phyloP scores from a whole-genome alignment of 2,888 invertebrate genomes.

The Noctua janthina region DNA sequence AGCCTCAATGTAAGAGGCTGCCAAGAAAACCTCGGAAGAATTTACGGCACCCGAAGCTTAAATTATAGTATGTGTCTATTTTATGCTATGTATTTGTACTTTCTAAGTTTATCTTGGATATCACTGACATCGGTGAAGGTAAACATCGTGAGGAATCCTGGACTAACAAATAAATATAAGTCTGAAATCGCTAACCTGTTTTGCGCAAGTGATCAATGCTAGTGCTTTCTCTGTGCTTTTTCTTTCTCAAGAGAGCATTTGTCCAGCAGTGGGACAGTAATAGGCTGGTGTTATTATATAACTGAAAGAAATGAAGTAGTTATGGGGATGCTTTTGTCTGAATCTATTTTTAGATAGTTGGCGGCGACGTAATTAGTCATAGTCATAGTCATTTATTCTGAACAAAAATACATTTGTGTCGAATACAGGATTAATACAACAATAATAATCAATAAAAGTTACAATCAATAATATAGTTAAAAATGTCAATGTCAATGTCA shows the following conservation, averaged over 20 bases:
- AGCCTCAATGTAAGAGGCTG: neutral
- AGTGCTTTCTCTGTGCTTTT: neutral
- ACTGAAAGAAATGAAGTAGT: neutral
- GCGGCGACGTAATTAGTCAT: too few relatives aligned
- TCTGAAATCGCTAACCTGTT: neutral
- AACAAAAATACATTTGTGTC: too few relatives aligned
- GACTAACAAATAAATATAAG: neutral
- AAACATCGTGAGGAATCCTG: neutral
- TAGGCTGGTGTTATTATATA: neutral
- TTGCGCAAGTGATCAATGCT: neutral
- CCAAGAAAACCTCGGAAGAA: slow-evolving; percentile 18
- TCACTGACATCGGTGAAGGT: neutral
- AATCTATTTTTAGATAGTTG: neutral
- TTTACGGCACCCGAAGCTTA: slow-evolving; percentile 9
- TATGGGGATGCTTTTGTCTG: neutral
- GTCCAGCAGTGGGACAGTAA: neutral
- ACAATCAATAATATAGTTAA: too few relatives aligned
- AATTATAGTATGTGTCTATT: slow-evolving; percentile 21
- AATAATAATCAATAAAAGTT: too few relatives aligned
- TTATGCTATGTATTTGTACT: neutral
- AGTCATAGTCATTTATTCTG: too few relatives aligned
- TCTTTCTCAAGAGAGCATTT: too few relatives aligned
- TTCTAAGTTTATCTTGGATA: neutral
- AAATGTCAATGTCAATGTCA: too few relatives aligned
- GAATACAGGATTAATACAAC: too few relatives aligned